Evolutionary conservation across 2,113 vertebrate species (phyloP).

Genomic region (Muntiacus muntjak): DNA sequence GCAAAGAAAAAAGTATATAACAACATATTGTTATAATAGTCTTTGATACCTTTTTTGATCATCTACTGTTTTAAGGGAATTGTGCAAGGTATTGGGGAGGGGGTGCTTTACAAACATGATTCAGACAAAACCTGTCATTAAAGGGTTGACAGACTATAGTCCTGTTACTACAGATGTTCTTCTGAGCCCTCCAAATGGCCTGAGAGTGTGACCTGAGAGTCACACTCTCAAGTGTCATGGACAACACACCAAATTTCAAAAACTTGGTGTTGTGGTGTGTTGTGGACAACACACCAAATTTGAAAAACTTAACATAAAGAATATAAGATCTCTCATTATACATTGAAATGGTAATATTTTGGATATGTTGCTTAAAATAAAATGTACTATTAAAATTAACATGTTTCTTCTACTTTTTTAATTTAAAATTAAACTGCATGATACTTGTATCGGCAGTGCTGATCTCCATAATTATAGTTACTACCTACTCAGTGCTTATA

Average conservation of each 20-base stretch:
- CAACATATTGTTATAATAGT: not conserved
- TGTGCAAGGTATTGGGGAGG: not conserved
- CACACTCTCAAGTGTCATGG: not conserved
- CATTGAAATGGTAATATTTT: not conserved
- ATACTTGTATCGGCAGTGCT: not conserved
- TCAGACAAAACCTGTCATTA: not conserved
- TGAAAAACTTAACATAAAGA: not conserved
- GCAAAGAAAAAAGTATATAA: not conserved
- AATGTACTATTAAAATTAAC: not conserved
- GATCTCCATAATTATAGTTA: not conserved
- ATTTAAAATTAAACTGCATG: conserved; percentile 24
- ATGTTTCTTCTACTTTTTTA: not conserved
- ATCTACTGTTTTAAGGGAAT: not conserved
- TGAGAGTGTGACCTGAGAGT: not conserved
- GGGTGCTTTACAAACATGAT: not conserved
- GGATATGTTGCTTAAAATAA: not conserved
- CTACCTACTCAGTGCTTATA: not conserved
- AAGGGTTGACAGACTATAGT: not conserved
- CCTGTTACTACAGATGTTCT: not conserved
- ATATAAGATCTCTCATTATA: not conserved
- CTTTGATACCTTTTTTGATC: not conserved
- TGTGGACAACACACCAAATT: not conserved
- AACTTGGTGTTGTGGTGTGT: not conserved
- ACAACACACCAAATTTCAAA: not conserved
- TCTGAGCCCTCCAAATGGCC: not conserved